phyloP scores from a whole-genome alignment of 2,888 invertebrate genomes.

The Ariolimax columbianus region DNA sequence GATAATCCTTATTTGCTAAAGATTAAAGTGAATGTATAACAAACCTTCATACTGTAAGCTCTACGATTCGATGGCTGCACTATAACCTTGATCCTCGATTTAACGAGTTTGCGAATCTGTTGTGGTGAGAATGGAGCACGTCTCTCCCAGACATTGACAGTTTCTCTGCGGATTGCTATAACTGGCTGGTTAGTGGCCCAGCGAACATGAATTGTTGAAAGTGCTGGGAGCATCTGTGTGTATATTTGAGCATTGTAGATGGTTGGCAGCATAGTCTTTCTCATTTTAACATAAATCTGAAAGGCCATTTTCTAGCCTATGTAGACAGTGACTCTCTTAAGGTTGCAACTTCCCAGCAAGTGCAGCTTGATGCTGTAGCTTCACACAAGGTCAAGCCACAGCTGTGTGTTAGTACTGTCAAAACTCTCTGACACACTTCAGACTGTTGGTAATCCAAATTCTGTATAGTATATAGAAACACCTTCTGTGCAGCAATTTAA shows the following conservation, averaged over 20 bases:
- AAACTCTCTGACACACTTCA: too few relatives aligned
- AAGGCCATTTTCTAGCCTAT: background rate
- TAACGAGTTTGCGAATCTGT: slow-evolving; percentile 92
- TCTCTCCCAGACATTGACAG: slow-evolving; percentile 82
- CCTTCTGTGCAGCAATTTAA: too few relatives aligned
- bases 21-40: background rate
- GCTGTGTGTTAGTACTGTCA: too few relatives aligned
- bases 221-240: slow-evolving; percentile 8
- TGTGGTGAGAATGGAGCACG: slow-evolving; percentile 95
- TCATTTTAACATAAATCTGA: background rate
- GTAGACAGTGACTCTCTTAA: background rate
- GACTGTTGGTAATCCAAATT: too few relatives aligned
- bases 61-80: slow-evolving; percentile 98
- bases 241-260: background rate
- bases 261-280: background rate
- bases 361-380: background rate
- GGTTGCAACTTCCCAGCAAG: background rate
- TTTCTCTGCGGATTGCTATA: slow-evolving; percentile 79
- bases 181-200: slow-evolving; percentile 51
- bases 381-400: background rate
- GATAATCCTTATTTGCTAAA: background rate
- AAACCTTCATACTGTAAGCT: slow-evolving; percentile 96
- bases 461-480: too few relatives aligned
- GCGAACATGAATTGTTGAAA: slow-evolving; percentile 36
- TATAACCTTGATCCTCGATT: slow-evolving; percentile 92